Evolutionary conservation across 2,888 invertebrate species (phyloP).

Genomic region (Tillus elongatus): DNA sequence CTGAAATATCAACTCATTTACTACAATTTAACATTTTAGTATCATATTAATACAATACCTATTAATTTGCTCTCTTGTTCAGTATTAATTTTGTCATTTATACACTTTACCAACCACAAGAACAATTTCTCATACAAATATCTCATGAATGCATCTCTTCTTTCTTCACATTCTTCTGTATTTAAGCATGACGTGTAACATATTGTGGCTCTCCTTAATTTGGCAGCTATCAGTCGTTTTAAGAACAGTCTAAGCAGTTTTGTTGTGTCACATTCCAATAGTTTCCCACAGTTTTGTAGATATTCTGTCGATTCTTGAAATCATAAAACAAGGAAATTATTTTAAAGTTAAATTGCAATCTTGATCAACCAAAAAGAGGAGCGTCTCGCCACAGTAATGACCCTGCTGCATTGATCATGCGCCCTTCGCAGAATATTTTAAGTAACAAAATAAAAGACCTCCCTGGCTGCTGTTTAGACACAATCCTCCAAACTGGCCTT

Average conservation of each 20-base stretch:
- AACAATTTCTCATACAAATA: constrained; percentile 39
- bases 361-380: no score
- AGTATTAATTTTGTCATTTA: constrained; percentile 27
- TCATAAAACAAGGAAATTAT: constrained; percentile 3
- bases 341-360: no score
- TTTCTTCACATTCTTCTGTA: constrained; percentile 35
- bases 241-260: constrained; percentile 28
- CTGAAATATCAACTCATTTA: constrained; percentile 21
- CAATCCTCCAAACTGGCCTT: no score
- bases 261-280: constrained; percentile 24
- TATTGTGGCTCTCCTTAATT: constrained; percentile 25
- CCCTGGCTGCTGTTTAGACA: no score
- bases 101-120: constrained; percentile 32
- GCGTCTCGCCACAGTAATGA: no score
- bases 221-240: constrained; percentile 31
- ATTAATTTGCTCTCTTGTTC: no score
- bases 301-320: constrained; percentile 29
- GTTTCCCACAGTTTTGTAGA: constrained; percentile 24
- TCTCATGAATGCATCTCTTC: constrained; percentile 38
- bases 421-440: no score
- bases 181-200: constrained; percentile 33
- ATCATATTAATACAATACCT: no score
- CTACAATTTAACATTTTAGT: background rate
- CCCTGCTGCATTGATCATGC: no score
- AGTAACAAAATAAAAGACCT: no score